Evolutionary conservation across 2,888 invertebrate genomes (phyloP).

Genomic region (Mythimna vitellina): DNA sequence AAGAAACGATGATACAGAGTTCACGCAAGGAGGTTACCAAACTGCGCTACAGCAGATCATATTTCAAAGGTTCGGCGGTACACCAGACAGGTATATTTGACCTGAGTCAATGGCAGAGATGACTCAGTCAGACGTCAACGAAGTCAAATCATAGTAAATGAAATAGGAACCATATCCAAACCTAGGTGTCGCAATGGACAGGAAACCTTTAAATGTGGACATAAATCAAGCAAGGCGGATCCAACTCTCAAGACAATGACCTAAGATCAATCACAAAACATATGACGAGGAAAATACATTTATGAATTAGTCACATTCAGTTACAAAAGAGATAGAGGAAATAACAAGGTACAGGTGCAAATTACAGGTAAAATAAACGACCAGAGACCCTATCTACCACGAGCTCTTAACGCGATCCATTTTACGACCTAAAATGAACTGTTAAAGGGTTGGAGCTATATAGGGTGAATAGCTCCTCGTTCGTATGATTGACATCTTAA

Average conservation of each 20-base stretch:
- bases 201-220: neutral
- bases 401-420: too few species aligned
- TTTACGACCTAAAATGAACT: too few species aligned
- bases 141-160: neutral
- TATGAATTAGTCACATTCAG: conserved; percentile 1
- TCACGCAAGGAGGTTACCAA: neutral
- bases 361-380: conserved; percentile 19
- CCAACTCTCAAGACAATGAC: neutral
- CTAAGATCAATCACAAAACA: conserved; percentile 2
- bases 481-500: too few species aligned
- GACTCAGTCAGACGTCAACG: neutral
- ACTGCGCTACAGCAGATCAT: neutral
- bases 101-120: neutral
- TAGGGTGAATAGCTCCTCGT: too few species aligned
- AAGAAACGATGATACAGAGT: neutral
- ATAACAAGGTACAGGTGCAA: conserved; percentile 12
- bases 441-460: too few species aligned
- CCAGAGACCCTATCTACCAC: too few species aligned
- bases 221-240: neutral
- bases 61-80: neutral
- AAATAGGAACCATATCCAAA: neutral
- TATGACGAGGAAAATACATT: conserved; percentile 24
- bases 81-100: neutral
- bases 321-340: conserved; percentile 13
- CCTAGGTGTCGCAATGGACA: neutral